Evolutionary conservation across 2,113 vertebrate genomes (phyloP), one percentile per base, ranked within the genome.

Genomic region (Ancistrus triradiatus): DNA sequence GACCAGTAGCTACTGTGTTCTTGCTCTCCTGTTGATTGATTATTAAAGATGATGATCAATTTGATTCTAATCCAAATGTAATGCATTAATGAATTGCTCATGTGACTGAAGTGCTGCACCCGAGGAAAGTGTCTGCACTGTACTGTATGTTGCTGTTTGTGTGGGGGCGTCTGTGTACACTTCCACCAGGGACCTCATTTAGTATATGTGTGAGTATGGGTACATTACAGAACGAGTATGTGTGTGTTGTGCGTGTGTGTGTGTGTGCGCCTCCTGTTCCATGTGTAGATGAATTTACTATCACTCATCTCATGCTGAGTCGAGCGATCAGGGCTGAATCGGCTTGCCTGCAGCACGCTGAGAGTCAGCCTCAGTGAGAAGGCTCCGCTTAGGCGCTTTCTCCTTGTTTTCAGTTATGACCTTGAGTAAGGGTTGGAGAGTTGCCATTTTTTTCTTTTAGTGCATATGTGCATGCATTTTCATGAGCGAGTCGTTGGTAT

Each of bases 1-100:
- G 88, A 89, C 88, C 88, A 89, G 84, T 88, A 88, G 88, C 87
- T 88, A 89, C 88, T 89, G 88, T 89, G 88, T 89, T 89, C 84
- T 86, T 86, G 87, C 88, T 89, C 88, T 89, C 81, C 84, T 87
- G 78, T 87, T 81, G 83, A 82, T 84, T 84, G 85, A 88, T 88
- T 86, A 84, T 84, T 86, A 77, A 83, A 78, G 78, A 81, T 78
- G 80, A 85, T 83, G 81, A 84, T 84, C 75, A 85, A 81, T 81
- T 74, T 78, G 74, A 50, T 66, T 66, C 53, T 40, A 84, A 80
- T 81, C 77, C 82, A 70, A 64, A 74, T 78, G 68, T 84, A 83
- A 80, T 82, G 79, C 80, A 80, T 82, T 79, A 83, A 82, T 77
- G 76, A 75, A 74, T 83, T 74, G 81, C 85, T 72, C 77, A 80